Base-by-base conservation (phyloP, 2,113 vertebrate genomes). In the Thinocorus orbignyianus region DNA sequence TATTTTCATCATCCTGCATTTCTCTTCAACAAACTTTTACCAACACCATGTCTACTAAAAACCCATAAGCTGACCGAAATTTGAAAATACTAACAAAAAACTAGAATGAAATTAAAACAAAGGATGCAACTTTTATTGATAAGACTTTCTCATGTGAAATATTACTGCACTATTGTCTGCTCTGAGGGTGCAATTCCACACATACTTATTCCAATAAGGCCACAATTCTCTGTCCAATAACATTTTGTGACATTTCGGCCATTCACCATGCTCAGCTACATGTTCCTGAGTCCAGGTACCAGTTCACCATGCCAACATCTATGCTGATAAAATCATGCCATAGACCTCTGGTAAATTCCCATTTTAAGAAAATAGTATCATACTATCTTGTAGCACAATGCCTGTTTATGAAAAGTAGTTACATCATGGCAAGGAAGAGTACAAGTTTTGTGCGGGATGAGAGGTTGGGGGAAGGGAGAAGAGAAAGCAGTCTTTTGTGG, bases 111-210 rank as follows among this genome's bases (percentile, higher is more conserved):
- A 78, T 24, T 23, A n/a, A 83, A 79, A 46, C 6, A 49, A 52
- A 66, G 5, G 23, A 39, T 7, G 11, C 13, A 52, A 14, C 20
- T 72, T 82, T 35, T 42, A 5, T 35, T 51, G 35, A 2, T 46
- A 39, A 31, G 28, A 26, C 12, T 66, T 46, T 31, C 35, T 60
- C 7, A 46, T 6, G 4, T 54, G 69, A 93, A 92, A 68, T 78
- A 62, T 19, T 30, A 52, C 54, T 4, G 0, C 11, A 41, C 3
- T 13, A 11, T 20, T 0, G 1, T 35, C 51, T 66, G 13, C 77
- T 52, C 37, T 48, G 11, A 73, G 14, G 17, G 28, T 49, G 13
- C 17, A 65, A 23, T 26, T 52, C 22, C 49, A 80, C 31, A 42
- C 30, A 19, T 7, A 42, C 61, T 82, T 69, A 61, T 17, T 60